Percentiles rank a stretch among this genome's conserved stretches.
phyloP scores from a whole-genome alignment of 2,888 invertebrate species.

The Acronicta leporina region DNA sequence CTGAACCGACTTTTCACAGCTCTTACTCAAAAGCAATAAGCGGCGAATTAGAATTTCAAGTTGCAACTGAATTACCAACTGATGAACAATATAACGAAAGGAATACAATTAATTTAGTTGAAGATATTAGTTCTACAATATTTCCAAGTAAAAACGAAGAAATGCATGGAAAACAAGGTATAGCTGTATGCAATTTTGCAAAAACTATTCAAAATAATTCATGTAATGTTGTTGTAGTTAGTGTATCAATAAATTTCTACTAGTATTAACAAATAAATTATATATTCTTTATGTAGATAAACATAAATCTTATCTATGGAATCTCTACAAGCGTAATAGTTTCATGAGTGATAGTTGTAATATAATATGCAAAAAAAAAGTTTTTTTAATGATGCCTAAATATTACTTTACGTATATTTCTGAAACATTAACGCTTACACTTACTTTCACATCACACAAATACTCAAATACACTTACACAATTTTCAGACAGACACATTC shows the following conservation, averaged over 20 bases:
- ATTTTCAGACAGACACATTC: conserved; percentile 32
- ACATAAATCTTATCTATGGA: too few relatives aligned
- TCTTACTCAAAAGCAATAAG: too few relatives aligned
- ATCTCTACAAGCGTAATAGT: too few relatives aligned
- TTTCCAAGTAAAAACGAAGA: neutral
- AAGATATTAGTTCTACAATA: neutral
- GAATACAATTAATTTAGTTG: neutral
- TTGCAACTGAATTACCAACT: neutral
- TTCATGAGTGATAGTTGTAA: too few relatives aligned
- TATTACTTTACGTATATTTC: neutral
- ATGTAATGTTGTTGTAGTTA: conserved; percentile 22
- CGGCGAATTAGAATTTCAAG: too few relatives aligned
- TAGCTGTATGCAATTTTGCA: conserved; percentile 1
- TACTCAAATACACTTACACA: conserved; percentile 23
- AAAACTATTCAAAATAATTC: neutral
- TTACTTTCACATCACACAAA: conserved; percentile 11
- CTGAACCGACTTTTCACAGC: too few relatives aligned
- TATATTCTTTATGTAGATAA: too few relatives aligned
- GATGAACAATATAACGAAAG: neutral
- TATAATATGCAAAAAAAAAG: too few relatives aligned
- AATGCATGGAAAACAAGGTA: neutral
- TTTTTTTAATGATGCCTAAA: too few relatives aligned
- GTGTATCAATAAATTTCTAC: conserved; percentile 3
- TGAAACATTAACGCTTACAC: conserved; percentile 17
- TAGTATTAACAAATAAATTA: neutral